Base-by-base conservation (phyloP, 37 sponge, comb jelly and placozoan species). In the Theonella swinhoei region DNA sequence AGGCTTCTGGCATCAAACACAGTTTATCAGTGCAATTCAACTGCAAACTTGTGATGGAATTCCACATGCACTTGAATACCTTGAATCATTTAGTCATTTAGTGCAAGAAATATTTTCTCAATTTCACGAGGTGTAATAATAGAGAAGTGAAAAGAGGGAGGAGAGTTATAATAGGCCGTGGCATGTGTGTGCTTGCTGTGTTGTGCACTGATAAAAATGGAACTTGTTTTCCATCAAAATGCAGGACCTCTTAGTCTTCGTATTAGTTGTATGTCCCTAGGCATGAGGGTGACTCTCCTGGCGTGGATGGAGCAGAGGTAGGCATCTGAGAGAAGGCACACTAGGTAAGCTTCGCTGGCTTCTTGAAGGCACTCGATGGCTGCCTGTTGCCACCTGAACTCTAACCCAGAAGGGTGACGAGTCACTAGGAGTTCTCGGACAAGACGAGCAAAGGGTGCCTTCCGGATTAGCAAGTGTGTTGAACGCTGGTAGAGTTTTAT, bases 311-410 rank as follows among this genome's bases (percentile, higher is more conserved):
- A 65, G 20, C 65, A 77, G 42, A 93, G 64, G 76, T 93, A 80
- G 42, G 83, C 78, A 36, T 93, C 93, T 1, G 89, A 70, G 4
- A 93, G 47, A 28, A 93, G 64, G 64, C 19, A 11, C 17, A 93
- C 87, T 30, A 93, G 40, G 68, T 82, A 93, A 1, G 89, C 89
- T 78, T 93, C 93, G 64, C 75, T 32, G 0, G 93, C 93, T 78
- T 93, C 93, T 28, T 93, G 92, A 19, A 93, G 71, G 54, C 93
- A 93, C 79, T 88, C 89, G 0, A 93, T 38, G 1, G 87, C 86
- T 23, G 89, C 83, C 34, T 36, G 24, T 64, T 93, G 89, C 93
- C 93, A 93, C 39, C 87, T 39, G 31, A 88, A 85, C 54, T 78
- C 47, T 0, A 30, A 11, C 0, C 81, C 78, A 25, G 26, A 14